Percentiles rank a stretch among this genome's conserved stretches.
Conservation (phyloP, 2,888 invertebrate species). For the Sialis lutaria region DNA sequence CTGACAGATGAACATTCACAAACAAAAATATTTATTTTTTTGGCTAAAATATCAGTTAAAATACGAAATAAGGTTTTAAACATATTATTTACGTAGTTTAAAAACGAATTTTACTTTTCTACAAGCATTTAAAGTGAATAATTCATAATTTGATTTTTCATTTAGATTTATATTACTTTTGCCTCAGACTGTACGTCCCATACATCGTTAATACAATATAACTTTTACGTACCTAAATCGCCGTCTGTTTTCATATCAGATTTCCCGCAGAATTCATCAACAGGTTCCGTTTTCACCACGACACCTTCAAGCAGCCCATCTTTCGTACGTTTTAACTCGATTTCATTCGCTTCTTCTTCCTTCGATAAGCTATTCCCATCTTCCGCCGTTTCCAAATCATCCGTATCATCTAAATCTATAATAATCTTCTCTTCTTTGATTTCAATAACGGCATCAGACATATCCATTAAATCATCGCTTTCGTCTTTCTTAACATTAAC, state of each 20-base stretch:
- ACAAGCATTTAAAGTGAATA: no score
- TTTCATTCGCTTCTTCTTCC: slow-evolving; percentile 25
- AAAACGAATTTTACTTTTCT: no score
- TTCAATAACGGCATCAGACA: slow-evolving; percentile 14
- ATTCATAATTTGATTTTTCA: no score
- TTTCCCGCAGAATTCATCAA: slow-evolving; percentile 23
- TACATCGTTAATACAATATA: no score
- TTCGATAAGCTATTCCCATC: slow-evolving; percentile 50
- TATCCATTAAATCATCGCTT: slow-evolving; percentile 25
- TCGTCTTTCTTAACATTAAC: slow-evolving; percentile 12
- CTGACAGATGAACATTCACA: no score
- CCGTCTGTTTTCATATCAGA: slow-evolving; percentile 6
- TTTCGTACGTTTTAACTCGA: not conserved
- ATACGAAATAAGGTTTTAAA: no score
- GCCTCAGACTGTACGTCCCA: no score
- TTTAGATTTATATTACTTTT: no score
- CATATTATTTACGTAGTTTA: no score
- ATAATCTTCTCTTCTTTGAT: slow-evolving; percentile 20
- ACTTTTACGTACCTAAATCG: no score
- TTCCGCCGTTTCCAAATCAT: slow-evolving; percentile 12
- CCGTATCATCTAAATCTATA: slow-evolving; percentile 10
- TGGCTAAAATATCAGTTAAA: no score
- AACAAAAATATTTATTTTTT: no score
- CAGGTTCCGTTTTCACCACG: slow-evolving; percentile 36
- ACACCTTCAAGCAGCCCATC: slow-evolving; percentile 11